A percentile compares a stretch with the other conserved stretches of the same genome.
Conservation (phyloP, 1,140 invertebrate genomes). For the Vanessa tameamea region DNA sequence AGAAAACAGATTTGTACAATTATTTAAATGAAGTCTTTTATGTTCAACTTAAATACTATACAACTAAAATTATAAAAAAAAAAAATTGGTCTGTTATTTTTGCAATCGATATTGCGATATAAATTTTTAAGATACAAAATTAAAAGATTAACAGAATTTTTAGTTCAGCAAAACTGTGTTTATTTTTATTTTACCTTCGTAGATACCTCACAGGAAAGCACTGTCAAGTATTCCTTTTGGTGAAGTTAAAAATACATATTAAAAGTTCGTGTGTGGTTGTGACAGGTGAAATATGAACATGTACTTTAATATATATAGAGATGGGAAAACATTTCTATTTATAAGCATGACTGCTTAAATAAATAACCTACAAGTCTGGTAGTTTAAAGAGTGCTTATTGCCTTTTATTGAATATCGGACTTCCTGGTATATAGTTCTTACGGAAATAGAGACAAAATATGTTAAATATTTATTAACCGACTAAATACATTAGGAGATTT, state of each 20-base stretch:
- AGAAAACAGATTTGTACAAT: too few species aligned
- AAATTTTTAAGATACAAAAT: not conserved
- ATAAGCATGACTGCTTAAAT: not conserved
- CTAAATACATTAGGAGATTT: too few species aligned
- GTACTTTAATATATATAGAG: not conserved
- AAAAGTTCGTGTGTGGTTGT: slow-evolving; percentile 15
- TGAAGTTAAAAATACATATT: slow-evolving; percentile 20
- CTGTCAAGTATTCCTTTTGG: slow-evolving; percentile 1
- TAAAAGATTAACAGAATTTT: not conserved
- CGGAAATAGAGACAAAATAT: too few species aligned
- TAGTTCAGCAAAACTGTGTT: not conserved
- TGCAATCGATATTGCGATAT: not conserved
- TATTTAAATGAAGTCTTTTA: too few species aligned
- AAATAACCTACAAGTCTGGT: not conserved
- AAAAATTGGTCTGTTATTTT: not conserved
- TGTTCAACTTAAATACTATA: too few species aligned
- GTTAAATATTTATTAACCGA: too few species aligned
- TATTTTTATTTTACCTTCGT: slow-evolving; percentile 2
- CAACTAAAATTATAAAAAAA: too few species aligned
- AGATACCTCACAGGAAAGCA: not conserved
- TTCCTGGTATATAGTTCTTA: too few species aligned
- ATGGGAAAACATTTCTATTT: not conserved
- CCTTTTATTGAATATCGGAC: too few species aligned
- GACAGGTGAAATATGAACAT: not conserved
- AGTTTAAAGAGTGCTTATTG: too few species aligned